Base-by-base conservation (phyloP, 2,888 invertebrate species). In the Danaus chrysippus region DNA sequence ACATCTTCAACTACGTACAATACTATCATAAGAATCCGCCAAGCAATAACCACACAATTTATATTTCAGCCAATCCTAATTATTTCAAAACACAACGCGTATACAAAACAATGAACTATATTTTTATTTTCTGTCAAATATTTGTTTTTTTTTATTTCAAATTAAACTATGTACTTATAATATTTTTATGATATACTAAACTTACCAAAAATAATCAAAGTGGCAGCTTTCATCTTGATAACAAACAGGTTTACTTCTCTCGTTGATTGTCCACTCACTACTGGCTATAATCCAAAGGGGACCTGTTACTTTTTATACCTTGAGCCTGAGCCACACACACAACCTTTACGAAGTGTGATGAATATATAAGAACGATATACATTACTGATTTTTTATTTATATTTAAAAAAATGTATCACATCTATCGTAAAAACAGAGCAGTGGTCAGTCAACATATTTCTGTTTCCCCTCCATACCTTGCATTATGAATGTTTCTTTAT, bases 181-280 rank as follows among this genome's bases (percentile, higher is more conserved):
- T 13, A 49, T 17, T n/a, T 34, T n/a, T 44, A 52, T 52, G 52
- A 54, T 23, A 8, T 42, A 58, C 61, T 11, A 61, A 63, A 77
- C 89, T 88, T 70, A 89, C 89, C 89, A 58, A 89, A 83, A 74
- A 86, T 70, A 74, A 86, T 72, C 59, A 89, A 71, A 65, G 82
- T 81, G 52, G 78, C 70, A 54, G 81, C 76, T 81, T 84, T 89
- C 89, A 89, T 89, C 67, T 69, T 75, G 73, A 60, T 67, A 62
- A 70, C 72, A 72, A 78, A 76, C 71, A 71, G 70, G 75, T 68
- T 68, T 77, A 66, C 75, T 56, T 65, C 71, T 68, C 68, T 68
- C 63, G 72, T 75, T 71, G 64, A 71, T 71, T 62, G 72, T 72
- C 69, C 72, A 85, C 84, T 87, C 82, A 65, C 72, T 49, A 49